Evolutionary conservation across 2,797 vertebrate species (phyloP), one percentile per base, ranked within the genome.

Genomic region (Pteropus rufus): DNA sequence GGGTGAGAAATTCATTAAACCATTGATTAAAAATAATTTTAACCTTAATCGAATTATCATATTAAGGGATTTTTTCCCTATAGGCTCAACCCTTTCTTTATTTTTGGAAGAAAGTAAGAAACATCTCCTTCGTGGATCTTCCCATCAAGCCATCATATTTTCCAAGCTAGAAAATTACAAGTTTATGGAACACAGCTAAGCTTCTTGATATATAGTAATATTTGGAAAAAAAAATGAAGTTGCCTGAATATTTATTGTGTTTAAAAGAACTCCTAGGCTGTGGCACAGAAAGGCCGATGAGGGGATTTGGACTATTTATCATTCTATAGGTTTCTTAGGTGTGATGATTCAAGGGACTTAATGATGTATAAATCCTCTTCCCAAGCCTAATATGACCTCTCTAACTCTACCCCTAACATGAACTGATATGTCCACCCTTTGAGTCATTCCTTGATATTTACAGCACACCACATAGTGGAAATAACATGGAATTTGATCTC

Each of bases 11-110:
- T n/a, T 31, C 34, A 72, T 34, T 64, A 24, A 75, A 1, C 0
- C 23, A 58, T 62, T 69, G 73, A 41, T 60, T 56, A 67, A 70
- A 85, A 85, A 73, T 94, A 97, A 77, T 46, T 85, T 95, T 62
- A 81, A 34, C 16, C 18, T 60, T 5, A 56, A 6, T 44, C 85
- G 31, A 56, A 41, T 91, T 73, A 82, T 18, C 21, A 39, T 24
- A 62, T 10, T 3, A 34, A 7, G 10, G 31, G 14, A 12, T 49
- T 8, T 29, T 31, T 7, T 8, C 4, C n/a, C 1, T 14, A 15
- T 84, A 49, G 34, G 15, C 2, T 76, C 23, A 80, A 34, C 10
- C 5, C 10, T 89, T 26, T 58, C 56, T 56, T 58, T 64, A 58
- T 62, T 67, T 85, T 88, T n/a, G 1, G 19, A 73, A 80, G 19